These are phyloP conservation scores for Brachypteracias leptosomus DNA, from an alignment of 2,113 vertebrate genomes.

Conservation along the genomic window DNA sequence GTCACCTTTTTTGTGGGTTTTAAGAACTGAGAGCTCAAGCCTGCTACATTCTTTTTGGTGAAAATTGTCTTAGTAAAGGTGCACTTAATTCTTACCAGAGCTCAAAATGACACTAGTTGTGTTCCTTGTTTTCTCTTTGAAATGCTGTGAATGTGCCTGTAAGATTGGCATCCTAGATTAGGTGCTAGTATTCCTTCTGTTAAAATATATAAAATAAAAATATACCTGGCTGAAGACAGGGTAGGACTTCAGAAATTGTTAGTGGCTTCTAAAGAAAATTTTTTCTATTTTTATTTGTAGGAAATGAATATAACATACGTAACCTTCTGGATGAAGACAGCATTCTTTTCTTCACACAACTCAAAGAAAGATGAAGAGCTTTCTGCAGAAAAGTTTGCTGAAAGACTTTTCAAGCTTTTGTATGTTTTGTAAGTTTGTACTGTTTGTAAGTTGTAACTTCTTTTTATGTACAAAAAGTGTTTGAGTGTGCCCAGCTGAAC, in stretches of 20 bases:
- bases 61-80: background rate
- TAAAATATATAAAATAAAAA: background rate
- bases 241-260: background rate
- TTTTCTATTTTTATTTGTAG: conserved; percentile 57
- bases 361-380: conserved; percentile 62
- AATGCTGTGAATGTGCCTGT: background rate
- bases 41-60: background rate
- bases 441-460: background rate
- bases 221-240: background rate
- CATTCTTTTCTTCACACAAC: conserved; percentile 77
- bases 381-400: background rate
- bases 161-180: background rate
- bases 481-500: background rate
- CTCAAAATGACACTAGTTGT: background rate
- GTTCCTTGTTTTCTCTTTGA: background rate
- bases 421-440: background rate
- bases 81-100: background rate
- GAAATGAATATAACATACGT: conserved; percentile 76
- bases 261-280: background rate
- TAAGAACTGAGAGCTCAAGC: background rate
- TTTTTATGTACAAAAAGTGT: background rate
- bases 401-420: background rate
- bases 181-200: background rate
- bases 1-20: background rate
- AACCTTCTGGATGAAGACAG: conserved; percentile 75